These are phyloP conservation scores for Quadroppia sp. DNA, from an alignment of 2,888 invertebrate genomes.

Conservation along the genomic window DNA sequence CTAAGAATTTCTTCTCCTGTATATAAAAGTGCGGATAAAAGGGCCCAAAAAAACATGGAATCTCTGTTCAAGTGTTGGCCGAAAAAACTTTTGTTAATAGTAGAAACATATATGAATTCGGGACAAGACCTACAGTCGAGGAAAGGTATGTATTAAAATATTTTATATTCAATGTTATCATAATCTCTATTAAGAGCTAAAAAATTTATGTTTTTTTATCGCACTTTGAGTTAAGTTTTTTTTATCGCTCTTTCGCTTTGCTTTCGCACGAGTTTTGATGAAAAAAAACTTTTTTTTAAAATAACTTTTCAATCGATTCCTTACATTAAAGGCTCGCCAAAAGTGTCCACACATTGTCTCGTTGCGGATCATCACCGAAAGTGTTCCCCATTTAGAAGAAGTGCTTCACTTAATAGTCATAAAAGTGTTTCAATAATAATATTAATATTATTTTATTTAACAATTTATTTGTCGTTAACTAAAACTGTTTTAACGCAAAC, in stretches of 20 bases:
- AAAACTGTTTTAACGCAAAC: not conserved
- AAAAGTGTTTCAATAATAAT: conserved; percentile 11
- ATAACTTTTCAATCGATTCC: not conserved
- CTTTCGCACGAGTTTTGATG: not conserved
- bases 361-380: conserved; percentile 17
- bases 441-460: conserved; percentile 23
- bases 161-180: not conserved
- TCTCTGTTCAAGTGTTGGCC: not conserved
- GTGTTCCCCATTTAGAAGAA: not conserved
- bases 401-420: not conserved
- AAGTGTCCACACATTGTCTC: not conserved
- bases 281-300: not conserved
- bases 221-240: not conserved
- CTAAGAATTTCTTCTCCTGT: not conserved
- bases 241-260: conserved; percentile 9
- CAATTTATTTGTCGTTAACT: conserved; percentile 17
- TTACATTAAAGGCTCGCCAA: not conserved
- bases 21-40: not conserved
- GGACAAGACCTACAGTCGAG: not conserved
- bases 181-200: not conserved
- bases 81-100: not conserved
- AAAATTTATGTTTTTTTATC: not conserved
- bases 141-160: not conserved
- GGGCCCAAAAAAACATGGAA: not conserved
- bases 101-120: not conserved